Evolutionary conservation across 2,797 vertebrate species (phyloP), one percentile per base, ranked within the genome.

Genomic region (Rhinella marina): DNA sequence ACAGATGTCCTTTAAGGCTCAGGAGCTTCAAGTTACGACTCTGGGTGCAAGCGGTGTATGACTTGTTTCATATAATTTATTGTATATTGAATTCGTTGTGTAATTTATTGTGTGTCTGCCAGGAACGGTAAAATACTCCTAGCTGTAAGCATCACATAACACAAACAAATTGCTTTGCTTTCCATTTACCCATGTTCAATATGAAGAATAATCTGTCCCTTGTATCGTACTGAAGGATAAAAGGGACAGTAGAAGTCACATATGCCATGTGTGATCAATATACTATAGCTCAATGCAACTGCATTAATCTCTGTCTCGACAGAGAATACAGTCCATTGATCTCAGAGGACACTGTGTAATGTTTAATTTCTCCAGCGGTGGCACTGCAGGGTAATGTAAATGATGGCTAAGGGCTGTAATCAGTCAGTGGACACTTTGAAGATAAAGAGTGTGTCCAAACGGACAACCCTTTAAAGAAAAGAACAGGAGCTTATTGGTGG

Each of bases 121-220:
- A 29, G 25, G 29, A 29, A 14, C 4, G 27, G 66, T 27, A 13
- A 66, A 27, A 66, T 66, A 25, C 21, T 23, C 21, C n/a, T 5
- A 1, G 59, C 23, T 62, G 59, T 5, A 25, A 29, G 66, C 12
- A 14, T 29, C 27, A 27, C n/a, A 21, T 48, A 73, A 73, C 19
- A 73, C 70, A 73, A 72, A 64, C n/a, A 64, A 29, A 68, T 68
- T 29, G 14, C 66, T 29, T 68, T 68, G 66, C 66, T 68, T 68
- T 14, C 25, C 66, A 29, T 68, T 16, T 27, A 17, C 29, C 25
- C 12, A 17, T 29, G 13, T 16, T 14, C 5, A 29, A 16, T 68
- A 29, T 68, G 7, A 29, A 68, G 66, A 29, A 29, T 29, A 14
- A 66, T 66, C 64, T 27, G 27, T 68, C 4, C 7, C 2, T 68